Conservation (phyloP, 2,113 vertebrate genomes). For the Zosterops borbonicus region DNA sequence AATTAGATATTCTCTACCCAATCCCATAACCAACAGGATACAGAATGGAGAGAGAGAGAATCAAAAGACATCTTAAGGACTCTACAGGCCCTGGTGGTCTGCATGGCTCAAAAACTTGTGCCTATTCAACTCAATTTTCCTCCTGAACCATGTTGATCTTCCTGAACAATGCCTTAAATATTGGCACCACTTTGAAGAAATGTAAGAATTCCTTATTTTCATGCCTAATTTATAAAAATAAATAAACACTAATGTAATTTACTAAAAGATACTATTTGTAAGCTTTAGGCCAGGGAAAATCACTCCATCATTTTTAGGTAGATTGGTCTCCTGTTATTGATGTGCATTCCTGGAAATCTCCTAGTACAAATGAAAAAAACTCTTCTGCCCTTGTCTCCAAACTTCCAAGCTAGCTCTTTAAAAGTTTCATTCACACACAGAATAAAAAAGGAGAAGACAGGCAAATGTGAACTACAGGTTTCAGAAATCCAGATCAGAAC, state of each 20-base stretch:
- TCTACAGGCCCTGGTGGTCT: neutral
- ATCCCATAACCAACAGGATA: rapidly evolving
- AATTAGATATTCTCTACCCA: neutral
- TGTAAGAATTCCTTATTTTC: neutral
- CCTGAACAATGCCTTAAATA: neutral
- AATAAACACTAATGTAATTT: neutral
- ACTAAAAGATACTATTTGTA: neutral
- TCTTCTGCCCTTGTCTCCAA: neutral
- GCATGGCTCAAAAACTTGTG: neutral
- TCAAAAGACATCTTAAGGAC: neutral
- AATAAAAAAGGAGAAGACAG: neutral
- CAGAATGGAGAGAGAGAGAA: neutral
- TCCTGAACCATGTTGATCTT: neutral
- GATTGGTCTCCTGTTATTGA: neutral
- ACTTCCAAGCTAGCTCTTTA: neutral
- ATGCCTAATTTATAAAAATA: neutral
- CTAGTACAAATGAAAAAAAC: neutral
- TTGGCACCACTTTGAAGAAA: neutral
- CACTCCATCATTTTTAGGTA: neutral
- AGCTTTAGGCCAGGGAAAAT: neutral
- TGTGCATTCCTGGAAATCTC: neutral
- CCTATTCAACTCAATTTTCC: neutral
- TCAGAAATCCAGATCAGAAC: neutral
- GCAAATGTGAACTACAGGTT: neutral
- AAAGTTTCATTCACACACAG: rapidly evolving